phyloP scores from a whole-genome alignment of 2,113 vertebrate species.

The Theristicus caerulescens region DNA sequence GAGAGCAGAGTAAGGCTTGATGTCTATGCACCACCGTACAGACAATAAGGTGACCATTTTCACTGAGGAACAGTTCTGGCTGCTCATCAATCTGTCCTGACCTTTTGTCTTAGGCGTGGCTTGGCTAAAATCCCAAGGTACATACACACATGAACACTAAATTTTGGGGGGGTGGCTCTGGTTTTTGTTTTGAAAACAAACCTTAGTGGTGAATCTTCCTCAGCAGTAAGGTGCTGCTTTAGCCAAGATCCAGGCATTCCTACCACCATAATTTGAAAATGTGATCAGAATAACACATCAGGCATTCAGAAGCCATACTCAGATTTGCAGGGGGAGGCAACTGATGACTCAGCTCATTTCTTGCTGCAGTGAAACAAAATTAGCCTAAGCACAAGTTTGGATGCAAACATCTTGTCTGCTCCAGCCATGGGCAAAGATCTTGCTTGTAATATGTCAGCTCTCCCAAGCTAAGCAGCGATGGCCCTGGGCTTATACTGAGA shows the following conservation, averaged over 20 bases:
- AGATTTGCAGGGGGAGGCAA: neutral
- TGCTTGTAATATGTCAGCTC: neutral
- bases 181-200: neutral
- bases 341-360: neutral
- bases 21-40: neutral
- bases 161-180: accelerated
- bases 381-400: neutral
- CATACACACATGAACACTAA: neutral
- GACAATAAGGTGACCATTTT: neutral
- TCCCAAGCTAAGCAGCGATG: neutral
- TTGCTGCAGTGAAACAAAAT: neutral
- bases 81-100: neutral
- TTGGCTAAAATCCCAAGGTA: neutral
- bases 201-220: neutral
- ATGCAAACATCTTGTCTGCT: neutral
- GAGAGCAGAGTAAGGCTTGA: neutral
- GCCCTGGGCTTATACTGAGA: neutral
- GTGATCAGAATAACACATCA: neutral
- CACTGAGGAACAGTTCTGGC: neutral
- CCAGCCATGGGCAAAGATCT: neutral
- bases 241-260: neutral
- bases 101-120: neutral
- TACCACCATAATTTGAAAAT: neutral
- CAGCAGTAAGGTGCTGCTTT: neutral
- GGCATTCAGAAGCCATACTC: neutral